A percentile compares a stretch with the other conserved stretches of the same genome.
Conservation (phyloP, 2,888 invertebrate species). For the Clitarchus hookeri region DNA sequence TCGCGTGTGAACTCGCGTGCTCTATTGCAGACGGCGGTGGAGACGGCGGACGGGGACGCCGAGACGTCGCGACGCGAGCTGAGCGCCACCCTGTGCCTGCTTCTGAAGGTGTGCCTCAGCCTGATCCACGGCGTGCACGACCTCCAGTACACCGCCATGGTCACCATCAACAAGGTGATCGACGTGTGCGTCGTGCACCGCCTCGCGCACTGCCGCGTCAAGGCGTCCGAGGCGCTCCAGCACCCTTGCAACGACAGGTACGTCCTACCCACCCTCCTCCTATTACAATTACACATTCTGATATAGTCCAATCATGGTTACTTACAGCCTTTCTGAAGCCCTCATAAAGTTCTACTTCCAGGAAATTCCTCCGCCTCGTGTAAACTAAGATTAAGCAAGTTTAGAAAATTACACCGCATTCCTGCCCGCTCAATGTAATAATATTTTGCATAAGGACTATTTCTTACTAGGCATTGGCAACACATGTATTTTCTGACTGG, state of each 20-base stretch:
- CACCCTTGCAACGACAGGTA: constrained; percentile 46
- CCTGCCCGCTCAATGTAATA: too few relatives aligned
- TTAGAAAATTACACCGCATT: too few relatives aligned
- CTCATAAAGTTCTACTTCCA: too few relatives aligned
- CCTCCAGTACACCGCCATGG: constrained; percentile 64
- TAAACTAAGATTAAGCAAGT: too few relatives aligned
- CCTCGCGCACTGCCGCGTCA: constrained; percentile 49
- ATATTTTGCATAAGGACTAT: too few relatives aligned
- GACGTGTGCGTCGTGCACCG: constrained; percentile 57
- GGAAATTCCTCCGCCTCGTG: too few relatives aligned
- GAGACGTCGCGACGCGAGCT: constrained; percentile 47
- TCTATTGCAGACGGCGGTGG: constrained; percentile 52
- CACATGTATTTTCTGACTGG: too few relatives aligned
- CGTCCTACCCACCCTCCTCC: too few relatives aligned
- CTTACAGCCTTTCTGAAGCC: too few relatives aligned
- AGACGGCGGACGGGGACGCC: constrained; percentile 49
- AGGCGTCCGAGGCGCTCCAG: constrained; percentile 46
- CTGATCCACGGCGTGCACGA: constrained; percentile 62
- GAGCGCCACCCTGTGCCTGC: constrained; percentile 57
- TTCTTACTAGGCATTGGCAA: too few relatives aligned
- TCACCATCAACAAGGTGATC: constrained; percentile 62
- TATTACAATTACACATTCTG: too few relatives aligned
- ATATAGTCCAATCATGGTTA: too few relatives aligned
- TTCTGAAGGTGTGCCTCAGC: constrained; percentile 60
- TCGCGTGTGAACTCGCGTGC: not conserved